A percentile compares a stretch with the other conserved stretches of the same genome.
Evolutionary conservation across 1,140 invertebrate genomes (phyloP).

Genomic region (Zaprionus tsacasi): DNA sequence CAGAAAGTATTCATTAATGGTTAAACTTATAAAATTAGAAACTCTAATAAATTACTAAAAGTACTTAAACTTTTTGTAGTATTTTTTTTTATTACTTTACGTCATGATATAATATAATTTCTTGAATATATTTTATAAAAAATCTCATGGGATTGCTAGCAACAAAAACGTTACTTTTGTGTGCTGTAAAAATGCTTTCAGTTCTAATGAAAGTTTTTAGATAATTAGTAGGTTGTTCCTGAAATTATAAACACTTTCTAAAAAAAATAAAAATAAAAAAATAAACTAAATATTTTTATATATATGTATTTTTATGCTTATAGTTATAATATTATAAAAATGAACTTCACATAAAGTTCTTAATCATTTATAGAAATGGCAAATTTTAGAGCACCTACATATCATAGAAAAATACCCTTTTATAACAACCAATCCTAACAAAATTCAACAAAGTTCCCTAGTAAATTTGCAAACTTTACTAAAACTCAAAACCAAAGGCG

Average conservation of each 20-base stretch:
- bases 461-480: not conserved
- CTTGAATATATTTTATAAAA: not conserved
- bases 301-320: too few relatives aligned
- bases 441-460: not conserved
- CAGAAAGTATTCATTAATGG: not conserved
- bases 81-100: too few relatives aligned
- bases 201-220: not conserved
- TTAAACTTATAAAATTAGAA: too few relatives aligned
- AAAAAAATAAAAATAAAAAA: too few relatives aligned
- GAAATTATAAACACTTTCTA: not conserved
- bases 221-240: not conserved
- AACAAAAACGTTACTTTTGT: not conserved
- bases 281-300: too few relatives aligned
- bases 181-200: slow-evolving; percentile 1
- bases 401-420: too few relatives aligned
- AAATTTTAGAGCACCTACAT: not conserved
- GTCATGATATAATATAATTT: not conserved
- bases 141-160: not conserved
- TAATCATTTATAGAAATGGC: too few relatives aligned
- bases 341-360: too few relatives aligned
- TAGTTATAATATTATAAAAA: too few relatives aligned
- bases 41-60: too few relatives aligned
- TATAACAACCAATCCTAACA: too few relatives aligned
- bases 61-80: too few relatives aligned
- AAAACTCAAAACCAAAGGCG: not conserved